Evolutionary conservation across 1,140 invertebrate species (phyloP).

Genomic region (Lethocerus indicus): DNA sequence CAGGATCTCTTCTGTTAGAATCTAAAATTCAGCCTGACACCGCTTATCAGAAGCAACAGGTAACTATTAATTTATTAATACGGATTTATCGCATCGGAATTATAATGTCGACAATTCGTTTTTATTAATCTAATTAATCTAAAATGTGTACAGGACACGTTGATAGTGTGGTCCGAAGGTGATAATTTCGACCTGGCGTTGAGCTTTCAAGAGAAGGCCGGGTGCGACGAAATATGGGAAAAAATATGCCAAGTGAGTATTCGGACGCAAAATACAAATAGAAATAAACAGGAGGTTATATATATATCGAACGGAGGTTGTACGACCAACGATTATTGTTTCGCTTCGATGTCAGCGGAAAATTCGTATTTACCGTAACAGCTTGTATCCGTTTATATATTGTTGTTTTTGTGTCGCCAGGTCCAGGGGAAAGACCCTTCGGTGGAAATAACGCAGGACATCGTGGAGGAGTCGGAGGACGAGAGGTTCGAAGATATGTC

Average conservation of each 20-base stretch:
- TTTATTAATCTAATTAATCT: slow-evolving; percentile 1
- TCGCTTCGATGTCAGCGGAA: too few species aligned
- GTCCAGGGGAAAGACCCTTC: slow-evolving; percentile 97
- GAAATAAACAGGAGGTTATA: too few species aligned
- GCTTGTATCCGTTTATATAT: background rate
- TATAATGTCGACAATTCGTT: slow-evolving; percentile 7
- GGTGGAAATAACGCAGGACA: slow-evolving; percentile 93
- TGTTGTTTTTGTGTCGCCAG: slow-evolving; percentile 28
- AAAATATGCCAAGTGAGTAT: slow-evolving; percentile 99
- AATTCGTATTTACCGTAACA: too few species aligned
- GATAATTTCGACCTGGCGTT: slow-evolving; percentile 97
- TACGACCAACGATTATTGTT: too few species aligned
- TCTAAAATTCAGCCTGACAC: slow-evolving; percentile 95
- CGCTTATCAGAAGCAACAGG: slow-evolving; percentile 96
- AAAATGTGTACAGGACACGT: slow-evolving; percentile 51
- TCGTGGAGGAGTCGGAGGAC: slow-evolving; percentile 95
- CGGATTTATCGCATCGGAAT: slow-evolving; percentile 1
- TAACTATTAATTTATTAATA: slow-evolving; percentile 24
- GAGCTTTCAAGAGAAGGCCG: slow-evolving; percentile 98
- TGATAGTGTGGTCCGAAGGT: slow-evolving; percentile 99
- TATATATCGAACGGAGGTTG: too few species aligned
- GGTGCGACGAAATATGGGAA: slow-evolving; percentile 99
- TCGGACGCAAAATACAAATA: too few species aligned
- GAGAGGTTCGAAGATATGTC: slow-evolving; percentile 93
- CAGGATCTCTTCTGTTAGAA: slow-evolving; percentile 73